Evolutionary conservation across 2,888 invertebrate species (phyloP).

Genomic region (Eucriotettix oculatus): DNA sequence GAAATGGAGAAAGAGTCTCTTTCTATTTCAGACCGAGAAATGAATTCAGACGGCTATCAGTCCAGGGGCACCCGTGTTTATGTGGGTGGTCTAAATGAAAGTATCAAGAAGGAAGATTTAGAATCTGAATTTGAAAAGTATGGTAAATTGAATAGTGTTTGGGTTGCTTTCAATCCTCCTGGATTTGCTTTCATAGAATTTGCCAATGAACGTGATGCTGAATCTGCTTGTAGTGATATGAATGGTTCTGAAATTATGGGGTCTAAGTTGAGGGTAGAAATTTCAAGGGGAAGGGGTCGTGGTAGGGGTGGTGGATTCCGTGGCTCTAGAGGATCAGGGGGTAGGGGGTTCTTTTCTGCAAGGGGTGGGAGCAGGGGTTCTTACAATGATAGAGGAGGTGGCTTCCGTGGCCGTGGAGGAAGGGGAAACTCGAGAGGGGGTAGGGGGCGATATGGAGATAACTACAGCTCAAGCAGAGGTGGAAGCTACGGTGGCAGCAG

Average conservation of each 20-base stretch:
- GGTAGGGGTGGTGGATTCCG: constrained; percentile 41
- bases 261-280: constrained; percentile 73
- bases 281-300: constrained; percentile 64
- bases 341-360: constrained; percentile 19
- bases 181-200: constrained; percentile 92
- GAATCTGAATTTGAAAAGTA: constrained; percentile 83
- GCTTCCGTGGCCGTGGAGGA: constrained; percentile 13
- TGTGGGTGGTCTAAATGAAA: constrained; percentile 76
- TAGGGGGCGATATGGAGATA: constrained; percentile 23
- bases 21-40: background rate
- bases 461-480: constrained; percentile 22
- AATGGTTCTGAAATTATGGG: constrained; percentile 79
- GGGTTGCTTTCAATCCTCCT: constrained; percentile 88
- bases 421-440: constrained; percentile 20
- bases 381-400: constrained; percentile 7
- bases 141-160: constrained; percentile 80
- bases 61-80: constrained; percentile 59
- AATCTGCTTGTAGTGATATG: constrained; percentile 73
- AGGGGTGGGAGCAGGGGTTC: constrained; percentile 24
- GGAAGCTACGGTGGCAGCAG: constrained; percentile 20
- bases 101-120: constrained; percentile 81
- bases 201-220: constrained; percentile 73
- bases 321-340: constrained; percentile 27
- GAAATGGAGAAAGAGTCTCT: background rate
- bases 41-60: constrained; percentile 3